Percentiles rank a stretch among this genome's conserved stretches.
These are phyloP conservation scores for Urocyon cinereoargenteus DNA, from an alignment of 2,797 vertebrate genomes.

Conservation along the genomic window DNA sequence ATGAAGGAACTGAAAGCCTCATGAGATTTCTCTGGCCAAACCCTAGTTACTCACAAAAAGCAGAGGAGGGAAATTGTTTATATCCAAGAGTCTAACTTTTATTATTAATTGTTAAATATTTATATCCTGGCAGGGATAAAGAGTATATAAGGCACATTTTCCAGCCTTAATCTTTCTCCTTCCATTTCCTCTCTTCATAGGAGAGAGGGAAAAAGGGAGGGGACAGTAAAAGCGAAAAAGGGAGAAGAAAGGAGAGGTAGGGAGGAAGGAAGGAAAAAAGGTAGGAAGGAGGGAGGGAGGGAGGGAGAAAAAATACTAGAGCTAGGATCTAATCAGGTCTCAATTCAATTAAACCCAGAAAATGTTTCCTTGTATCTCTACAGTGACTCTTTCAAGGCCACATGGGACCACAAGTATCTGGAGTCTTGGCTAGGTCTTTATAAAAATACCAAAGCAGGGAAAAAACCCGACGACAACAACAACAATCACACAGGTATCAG, in stretches of 20 bases:
- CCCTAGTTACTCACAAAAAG: not conserved
- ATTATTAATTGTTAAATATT: not conserved
- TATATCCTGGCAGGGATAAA: not conserved
- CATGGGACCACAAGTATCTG: not conserved
- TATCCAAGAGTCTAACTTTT: not conserved
- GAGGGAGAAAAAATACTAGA: not conserved
- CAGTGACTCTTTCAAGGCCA: not conserved
- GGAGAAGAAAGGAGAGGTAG: fast-evolving
- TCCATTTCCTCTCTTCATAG: not conserved
- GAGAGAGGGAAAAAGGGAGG: not conserved
- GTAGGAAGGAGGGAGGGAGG: fast-evolving
- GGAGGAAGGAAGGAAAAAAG: fast-evolving
- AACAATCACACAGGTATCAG: not conserved
- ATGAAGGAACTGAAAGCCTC: not conserved
- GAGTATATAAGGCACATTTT: not conserved
- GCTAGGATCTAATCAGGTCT: not conserved
- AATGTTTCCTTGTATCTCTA: not conserved
- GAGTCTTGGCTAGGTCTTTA: not conserved
- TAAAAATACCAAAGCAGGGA: not conserved
- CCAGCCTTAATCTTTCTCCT: not conserved
- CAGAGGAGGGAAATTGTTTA: not conserved
- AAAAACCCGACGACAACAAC: not conserved
- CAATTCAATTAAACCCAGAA: not conserved
- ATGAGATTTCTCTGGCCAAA: not conserved
- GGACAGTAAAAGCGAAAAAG: not conserved